A percentile compares a stretch with the other conserved stretches of the same genome.
Conservation (phyloP, 2,797 vertebrate genomes). For the Potorous gilbertii region DNA sequence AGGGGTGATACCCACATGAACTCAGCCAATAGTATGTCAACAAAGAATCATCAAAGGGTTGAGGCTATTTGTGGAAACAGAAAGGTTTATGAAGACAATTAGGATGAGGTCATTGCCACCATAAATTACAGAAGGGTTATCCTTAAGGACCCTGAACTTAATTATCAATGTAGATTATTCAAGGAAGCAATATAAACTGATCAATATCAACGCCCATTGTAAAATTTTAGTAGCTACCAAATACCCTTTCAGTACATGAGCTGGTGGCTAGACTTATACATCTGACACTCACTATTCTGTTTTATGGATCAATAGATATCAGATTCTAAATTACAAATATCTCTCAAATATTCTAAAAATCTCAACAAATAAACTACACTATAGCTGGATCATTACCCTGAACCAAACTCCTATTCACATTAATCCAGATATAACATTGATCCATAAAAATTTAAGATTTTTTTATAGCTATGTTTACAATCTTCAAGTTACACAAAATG, state of each 20-base stretch:
- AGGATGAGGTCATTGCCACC: neutral
- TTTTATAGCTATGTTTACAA: too few relatives aligned
- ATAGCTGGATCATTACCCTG: neutral
- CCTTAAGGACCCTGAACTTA: neutral
- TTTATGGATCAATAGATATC: neutral
- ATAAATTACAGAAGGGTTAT: neutral
- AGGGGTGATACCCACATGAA: neutral
- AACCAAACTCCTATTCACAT: neutral
- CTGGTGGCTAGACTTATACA: neutral
- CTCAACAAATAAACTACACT: neutral
- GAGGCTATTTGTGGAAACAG: neutral
- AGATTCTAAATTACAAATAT: neutral
- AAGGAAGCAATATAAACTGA: neutral
- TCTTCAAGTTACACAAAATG: too few relatives aligned
- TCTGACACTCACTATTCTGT: neutral
- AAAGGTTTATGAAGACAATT: neutral
- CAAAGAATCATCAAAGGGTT: neutral
- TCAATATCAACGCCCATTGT: neutral
- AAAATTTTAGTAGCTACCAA: constrained; percentile 2
- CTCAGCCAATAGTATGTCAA: neutral
- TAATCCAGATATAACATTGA: neutral
- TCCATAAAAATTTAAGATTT: neutral
- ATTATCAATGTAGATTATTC: neutral
- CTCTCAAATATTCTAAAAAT: neutral
- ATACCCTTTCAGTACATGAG: neutral